Base-by-base conservation (phyloP, 1,140 invertebrate genomes). In the Drosophila yakuba region DNA sequence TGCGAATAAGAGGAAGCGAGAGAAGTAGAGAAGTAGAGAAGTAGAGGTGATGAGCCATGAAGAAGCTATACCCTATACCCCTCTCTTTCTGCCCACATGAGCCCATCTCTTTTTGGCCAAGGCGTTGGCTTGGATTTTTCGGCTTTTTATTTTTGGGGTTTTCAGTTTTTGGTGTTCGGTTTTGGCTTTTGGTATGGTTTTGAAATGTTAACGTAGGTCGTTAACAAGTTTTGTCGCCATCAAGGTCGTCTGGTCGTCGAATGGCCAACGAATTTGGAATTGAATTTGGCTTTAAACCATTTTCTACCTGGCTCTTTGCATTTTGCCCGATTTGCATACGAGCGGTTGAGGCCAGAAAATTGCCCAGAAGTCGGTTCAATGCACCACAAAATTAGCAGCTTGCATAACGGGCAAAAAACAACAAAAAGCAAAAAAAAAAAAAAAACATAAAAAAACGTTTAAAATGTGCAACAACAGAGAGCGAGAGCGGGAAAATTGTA, bases 151-250 rank as follows among this genome's bases (percentile, higher is more conserved):
- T 17, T 55, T 47, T 7, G 45, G 25, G 23, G 23, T 25, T 39
- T n/a, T 62, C 14, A 14, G 17, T 15, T 20, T 48, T 52, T 32
- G n/a, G 61, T 36, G 28, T 47, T 43, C 25, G 32, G 35, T 62
- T 51, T 64, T 54, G 43, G 58, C 39, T 61, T 39, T 61, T 58
- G 43, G 23, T 45, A 48, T 35, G 57, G 66, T 83, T 83, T 78
- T 74, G 74, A 78, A 85, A 80, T 80, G 74, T 85, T 80, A 74
- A 71, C 74, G 74, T 86, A 81, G 74, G 81, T 85, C 81, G 69
- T 78, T 72, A 80, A 86, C 71, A 69, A 86, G 81, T 84, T 84
- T 68, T 62, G 51, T 66, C 73, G 66, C 59, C 48, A 71, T 66
- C 60, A 59, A 60, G 68, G 61, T 74, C 55, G 77, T 39, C 64